Conservation (phyloP, 2,113 vertebrate species). For the Tyto alba region DNA sequence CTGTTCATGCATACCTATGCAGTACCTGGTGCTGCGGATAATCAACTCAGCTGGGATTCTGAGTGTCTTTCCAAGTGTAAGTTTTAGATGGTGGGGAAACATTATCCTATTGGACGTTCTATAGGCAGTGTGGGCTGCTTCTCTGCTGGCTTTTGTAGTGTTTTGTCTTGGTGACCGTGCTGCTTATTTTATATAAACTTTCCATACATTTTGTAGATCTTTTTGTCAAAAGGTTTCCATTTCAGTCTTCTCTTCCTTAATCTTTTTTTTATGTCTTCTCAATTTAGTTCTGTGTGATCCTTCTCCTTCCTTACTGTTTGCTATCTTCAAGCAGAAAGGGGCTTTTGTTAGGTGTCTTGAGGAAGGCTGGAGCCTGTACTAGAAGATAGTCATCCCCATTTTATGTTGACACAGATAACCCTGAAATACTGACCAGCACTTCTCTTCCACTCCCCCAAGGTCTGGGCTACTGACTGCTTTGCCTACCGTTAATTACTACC, state of each 20-base stretch:
- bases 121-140: neutral
- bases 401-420: neutral
- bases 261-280: neutral
- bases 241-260: neutral
- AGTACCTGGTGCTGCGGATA: neutral
- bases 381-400: neutral
- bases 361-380: neutral
- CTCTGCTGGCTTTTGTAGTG: neutral
- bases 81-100: neutral
- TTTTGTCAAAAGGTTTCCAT: neutral
- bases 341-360: neutral
- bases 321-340: neutral
- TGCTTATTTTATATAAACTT: neutral
- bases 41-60: neutral
- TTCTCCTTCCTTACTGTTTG: neutral
- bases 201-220: neutral
- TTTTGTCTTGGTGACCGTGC: neutral
- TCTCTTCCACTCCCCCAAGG: neutral
- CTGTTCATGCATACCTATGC: neutral
- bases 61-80: neutral
- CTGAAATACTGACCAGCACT: neutral
- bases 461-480: neutral
- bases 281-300: neutral
- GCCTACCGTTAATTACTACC: neutral
- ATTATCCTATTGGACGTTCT: neutral